phyloP scores from a whole-genome alignment of 2,888 invertebrate genomes.

The Agrotis segetum region DNA sequence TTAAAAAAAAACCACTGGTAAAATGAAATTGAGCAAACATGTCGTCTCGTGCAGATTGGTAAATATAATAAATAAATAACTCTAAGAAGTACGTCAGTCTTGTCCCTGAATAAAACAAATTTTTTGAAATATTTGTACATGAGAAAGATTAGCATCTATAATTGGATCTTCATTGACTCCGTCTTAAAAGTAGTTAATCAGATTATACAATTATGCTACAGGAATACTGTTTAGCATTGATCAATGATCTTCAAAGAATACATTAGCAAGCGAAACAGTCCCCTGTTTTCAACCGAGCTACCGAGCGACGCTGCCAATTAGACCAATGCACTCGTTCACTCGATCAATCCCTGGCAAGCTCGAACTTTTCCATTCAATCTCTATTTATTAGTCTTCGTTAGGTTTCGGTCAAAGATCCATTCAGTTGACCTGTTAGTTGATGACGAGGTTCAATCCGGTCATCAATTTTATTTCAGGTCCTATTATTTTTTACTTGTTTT shows the following conservation, averaged over 20 bases:
- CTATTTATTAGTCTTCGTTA: conserved; percentile 22
- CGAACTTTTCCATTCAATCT: conserved; percentile 39
- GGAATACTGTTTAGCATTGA: background rate
- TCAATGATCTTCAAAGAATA: background rate
- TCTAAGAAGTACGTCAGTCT: too few species aligned
- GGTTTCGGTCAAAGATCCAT: conserved; percentile 2
- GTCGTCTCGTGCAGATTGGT: too few species aligned
- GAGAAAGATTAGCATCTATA: too few species aligned
- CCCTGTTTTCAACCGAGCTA: background rate
- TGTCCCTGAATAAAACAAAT: too few species aligned
- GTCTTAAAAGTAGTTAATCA: background rate
- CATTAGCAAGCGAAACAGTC: background rate
- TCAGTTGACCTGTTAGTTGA: background rate
- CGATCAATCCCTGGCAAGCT: conserved; percentile 3
- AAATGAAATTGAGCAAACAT: too few species aligned
- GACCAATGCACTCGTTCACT: conserved; percentile 14
- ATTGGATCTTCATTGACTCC: too few species aligned
- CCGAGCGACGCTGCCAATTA: conserved; percentile 8
- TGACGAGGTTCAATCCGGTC: background rate
- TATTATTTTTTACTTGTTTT: background rate
- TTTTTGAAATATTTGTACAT: too few species aligned
- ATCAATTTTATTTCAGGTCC: background rate
- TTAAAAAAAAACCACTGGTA: too few species aligned
- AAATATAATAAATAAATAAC: too few species aligned
- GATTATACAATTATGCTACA: background rate